Percentiles rank a stretch among this genome's conserved stretches.
phyloP scores from a whole-genome alignment of 2,797 vertebrate genomes.

The Enteromius radiatus region DNA sequence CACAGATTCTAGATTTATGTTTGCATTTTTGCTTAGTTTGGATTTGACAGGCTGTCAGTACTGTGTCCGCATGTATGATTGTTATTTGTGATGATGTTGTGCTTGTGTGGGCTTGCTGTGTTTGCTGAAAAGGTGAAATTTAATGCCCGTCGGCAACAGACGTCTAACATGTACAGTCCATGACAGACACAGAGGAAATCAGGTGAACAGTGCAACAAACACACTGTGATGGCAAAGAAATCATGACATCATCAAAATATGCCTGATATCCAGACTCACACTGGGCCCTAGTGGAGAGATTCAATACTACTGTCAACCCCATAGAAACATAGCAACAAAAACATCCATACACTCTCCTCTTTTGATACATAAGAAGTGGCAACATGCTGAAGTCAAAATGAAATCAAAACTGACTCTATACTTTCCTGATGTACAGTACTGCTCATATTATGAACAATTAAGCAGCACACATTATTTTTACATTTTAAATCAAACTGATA shows the following conservation, averaged over 20 bases:
- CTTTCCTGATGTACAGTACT: neutral
- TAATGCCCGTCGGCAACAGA: neutral
- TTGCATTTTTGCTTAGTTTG: neutral
- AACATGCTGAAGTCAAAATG: neutral
- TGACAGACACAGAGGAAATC: constrained; percentile 8
- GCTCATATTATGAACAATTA: neutral
- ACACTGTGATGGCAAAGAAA: constrained; percentile 13
- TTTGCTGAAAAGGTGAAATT: constrained; percentile 26
- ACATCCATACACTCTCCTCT: neutral
- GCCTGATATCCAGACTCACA: constrained; percentile 23
- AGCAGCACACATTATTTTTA: too few relatives aligned
- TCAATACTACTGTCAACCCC: neutral
- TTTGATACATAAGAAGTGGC: neutral
- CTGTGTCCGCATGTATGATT: neutral
- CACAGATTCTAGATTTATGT: neutral
- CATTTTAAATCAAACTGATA: too few relatives aligned
- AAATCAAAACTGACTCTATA: neutral
- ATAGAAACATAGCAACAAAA: neutral
- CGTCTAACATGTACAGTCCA: neutral
- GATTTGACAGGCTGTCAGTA: constrained; percentile 1
- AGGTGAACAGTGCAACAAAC: neutral
- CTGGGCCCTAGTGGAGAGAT: constrained; percentile 38
- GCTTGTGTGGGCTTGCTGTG: constrained; percentile 1
- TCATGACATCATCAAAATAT: constrained; percentile 23
- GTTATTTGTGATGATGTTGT: neutral